A percentile compares a stretch with the other conserved stretches of the same genome.
These are phyloP conservation scores for Phalera bucephala DNA, from an alignment of 2,888 invertebrate genomes.

Conservation along the genomic window DNA sequence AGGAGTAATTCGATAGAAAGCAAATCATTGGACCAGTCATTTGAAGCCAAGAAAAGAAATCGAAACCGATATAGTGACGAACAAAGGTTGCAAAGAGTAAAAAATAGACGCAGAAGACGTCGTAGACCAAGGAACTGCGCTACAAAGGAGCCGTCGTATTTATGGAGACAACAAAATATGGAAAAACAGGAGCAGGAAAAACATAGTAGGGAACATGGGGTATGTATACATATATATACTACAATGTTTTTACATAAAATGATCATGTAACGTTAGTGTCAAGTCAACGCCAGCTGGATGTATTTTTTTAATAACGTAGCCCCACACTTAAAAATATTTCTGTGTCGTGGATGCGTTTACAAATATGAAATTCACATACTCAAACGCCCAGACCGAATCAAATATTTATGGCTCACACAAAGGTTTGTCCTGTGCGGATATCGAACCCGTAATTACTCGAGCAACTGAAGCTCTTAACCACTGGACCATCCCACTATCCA, in stretches of 20 bases:
- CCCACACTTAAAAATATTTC: too few species aligned
- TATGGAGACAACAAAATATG: conserved; percentile 58
- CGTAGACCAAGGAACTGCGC: conserved; percentile 70
- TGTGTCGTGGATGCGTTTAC: too few species aligned
- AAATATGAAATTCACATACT: too few species aligned
- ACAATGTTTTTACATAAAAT: neutral
- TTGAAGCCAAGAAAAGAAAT: conserved; percentile 39
- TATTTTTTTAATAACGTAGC: too few species aligned
- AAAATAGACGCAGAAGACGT: conserved; percentile 61
- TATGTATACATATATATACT: conserved; percentile 12
- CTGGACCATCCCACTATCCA: too few species aligned
- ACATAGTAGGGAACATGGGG: conserved; percentile 38
- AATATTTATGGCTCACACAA: too few species aligned
- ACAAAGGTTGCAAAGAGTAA: conserved; percentile 50
- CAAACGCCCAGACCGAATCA: too few species aligned
- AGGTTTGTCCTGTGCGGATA: too few species aligned
- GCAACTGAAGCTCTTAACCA: too few species aligned
- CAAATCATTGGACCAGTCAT: conserved; percentile 49
- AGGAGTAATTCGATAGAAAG: conserved; percentile 58
- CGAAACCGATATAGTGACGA: conserved; percentile 45
- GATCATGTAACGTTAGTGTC: too few species aligned
- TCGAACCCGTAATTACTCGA: too few species aligned
- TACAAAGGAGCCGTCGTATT: conserved; percentile 72
- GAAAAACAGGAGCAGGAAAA: conserved; percentile 35
- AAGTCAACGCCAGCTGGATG: too few species aligned